Base-by-base conservation (phyloP, 2,888 invertebrate species). In the Xylophagus ater region DNA sequence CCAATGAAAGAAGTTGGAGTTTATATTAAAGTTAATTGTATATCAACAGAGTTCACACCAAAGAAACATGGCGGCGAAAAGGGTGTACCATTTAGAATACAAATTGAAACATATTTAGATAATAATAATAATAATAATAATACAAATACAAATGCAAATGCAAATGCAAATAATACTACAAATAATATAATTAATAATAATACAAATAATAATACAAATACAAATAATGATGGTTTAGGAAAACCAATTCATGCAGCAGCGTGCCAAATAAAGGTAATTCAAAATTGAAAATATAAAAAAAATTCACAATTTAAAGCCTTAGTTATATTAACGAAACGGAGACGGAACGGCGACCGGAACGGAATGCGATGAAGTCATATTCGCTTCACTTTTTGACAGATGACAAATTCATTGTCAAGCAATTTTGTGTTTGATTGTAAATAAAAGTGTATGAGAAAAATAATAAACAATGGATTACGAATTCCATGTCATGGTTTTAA, bases 1-100 rank as follows among this genome's bases (percentile, higher is more conserved):
- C 92, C 94, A 0, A 83, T 88, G 17, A 93, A 94, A 59, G 94
- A 94, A 66, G 88, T 90, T 48, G 93, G 93, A 26, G 84, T 92
- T 44, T 94, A 90, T 57, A 81, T 94, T 49, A 90, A 90, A 73
- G 92, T 89, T 33, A 90, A 96, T 66, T 94, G 93, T 63, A 96
- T 96, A 54, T 93, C 93, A 45, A 96, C 96, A 1, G 96, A 96
- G 67, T 96, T 96, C 61, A 96, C 96, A 1, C 88, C 92, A 0
- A 94, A 93, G 62, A 94, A 94, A 57, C 94, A 96, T 63, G 96
- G 96, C 33, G 96, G 96, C 2, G 96, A 96, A 66, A 96, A 96
- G 58, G 96, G 96, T 1, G 94, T 96, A 1, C 94, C 94, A 1
- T 96, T 96, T 68, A 77, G 94, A 33, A 81, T 94, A 47, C 92